Evolutionary conservation across 2,888 invertebrate genomes (phyloP).

Genomic region (Carterocephalus palaemon): DNA sequence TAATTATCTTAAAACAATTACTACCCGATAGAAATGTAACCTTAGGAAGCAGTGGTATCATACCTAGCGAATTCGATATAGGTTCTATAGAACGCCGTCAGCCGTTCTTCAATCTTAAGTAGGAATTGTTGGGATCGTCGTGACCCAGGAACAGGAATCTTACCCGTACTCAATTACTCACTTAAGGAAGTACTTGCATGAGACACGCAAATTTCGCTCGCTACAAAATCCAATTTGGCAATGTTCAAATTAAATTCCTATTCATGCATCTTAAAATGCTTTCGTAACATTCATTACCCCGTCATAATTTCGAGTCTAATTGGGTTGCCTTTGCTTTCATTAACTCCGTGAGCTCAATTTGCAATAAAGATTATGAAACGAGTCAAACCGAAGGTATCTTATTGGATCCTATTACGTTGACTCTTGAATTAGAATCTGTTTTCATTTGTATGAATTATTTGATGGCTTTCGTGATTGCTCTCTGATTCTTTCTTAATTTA

Average conservation of each 20-base stretch:
- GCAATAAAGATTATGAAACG: slow-evolving; percentile 35
- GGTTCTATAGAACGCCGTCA: too few relatives aligned
- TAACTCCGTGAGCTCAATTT: slow-evolving; percentile 31
- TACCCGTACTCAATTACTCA: too few relatives aligned
- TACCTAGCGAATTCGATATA: too few relatives aligned
- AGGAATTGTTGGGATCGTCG: too few relatives aligned
- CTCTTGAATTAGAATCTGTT: slow-evolving; percentile 1
- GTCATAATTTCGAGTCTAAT: slow-evolving; percentile 19
- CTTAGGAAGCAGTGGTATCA: too few relatives aligned
- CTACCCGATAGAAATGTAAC: too few relatives aligned
- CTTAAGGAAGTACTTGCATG: too few relatives aligned
- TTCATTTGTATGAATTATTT: not conserved
- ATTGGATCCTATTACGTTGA: slow-evolving; percentile 22
- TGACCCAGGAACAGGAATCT: too few relatives aligned
- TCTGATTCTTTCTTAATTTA: not conserved
- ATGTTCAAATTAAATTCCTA: not conserved
- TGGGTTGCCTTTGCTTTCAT: slow-evolving; percentile 20
- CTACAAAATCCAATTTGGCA: not conserved
- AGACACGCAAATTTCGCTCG: too few relatives aligned
- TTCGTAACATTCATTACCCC: not conserved
- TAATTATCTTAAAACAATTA: too few relatives aligned
- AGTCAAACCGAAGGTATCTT: slow-evolving; percentile 24
- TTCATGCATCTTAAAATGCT: not conserved
- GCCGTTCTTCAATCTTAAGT: too few relatives aligned
- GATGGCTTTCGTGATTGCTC: not conserved